Conservation (phyloP, 2,113 vertebrate genomes). For the Ceuthmochares aereus region DNA sequence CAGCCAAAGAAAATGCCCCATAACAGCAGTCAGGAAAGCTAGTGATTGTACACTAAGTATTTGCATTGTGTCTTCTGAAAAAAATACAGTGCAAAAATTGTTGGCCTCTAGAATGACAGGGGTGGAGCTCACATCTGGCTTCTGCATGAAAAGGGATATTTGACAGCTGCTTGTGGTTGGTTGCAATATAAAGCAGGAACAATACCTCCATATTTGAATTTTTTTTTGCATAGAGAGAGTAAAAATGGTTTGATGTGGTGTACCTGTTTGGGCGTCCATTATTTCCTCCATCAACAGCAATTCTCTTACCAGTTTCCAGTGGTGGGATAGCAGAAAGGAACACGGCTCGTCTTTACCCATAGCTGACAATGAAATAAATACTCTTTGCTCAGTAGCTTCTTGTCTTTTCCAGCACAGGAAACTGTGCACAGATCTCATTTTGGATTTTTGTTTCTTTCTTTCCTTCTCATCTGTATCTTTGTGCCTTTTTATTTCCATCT, state of each 20-base stretch:
- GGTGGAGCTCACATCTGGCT: not conserved
- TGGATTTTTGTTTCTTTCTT: not conserved
- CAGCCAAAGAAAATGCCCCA: not conserved
- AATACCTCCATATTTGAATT: not conserved
- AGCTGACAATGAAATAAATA: not conserved
- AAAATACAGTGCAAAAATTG: not conserved
- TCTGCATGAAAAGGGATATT: accelerated
- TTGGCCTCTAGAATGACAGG: not conserved
- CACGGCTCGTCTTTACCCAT: accelerated
- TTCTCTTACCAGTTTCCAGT: not conserved
- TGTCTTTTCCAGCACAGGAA: not conserved
- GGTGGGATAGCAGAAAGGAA: not conserved
- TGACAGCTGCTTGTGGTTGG: not conserved
- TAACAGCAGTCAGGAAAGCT: not conserved
- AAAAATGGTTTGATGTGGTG: not conserved
- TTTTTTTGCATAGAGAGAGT: not conserved
- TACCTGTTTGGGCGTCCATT: accelerated
- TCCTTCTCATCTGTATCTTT: not conserved
- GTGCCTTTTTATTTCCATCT: not conserved
- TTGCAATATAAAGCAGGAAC: not conserved
- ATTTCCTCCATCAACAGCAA: not conserved
- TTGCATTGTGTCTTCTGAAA: not conserved
- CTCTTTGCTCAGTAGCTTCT: not conserved
- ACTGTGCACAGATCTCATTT: not conserved
- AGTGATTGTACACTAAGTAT: not conserved